phyloP scores from a whole-genome alignment of 2,113 vertebrate species.

The Myodes glareolus region DNA sequence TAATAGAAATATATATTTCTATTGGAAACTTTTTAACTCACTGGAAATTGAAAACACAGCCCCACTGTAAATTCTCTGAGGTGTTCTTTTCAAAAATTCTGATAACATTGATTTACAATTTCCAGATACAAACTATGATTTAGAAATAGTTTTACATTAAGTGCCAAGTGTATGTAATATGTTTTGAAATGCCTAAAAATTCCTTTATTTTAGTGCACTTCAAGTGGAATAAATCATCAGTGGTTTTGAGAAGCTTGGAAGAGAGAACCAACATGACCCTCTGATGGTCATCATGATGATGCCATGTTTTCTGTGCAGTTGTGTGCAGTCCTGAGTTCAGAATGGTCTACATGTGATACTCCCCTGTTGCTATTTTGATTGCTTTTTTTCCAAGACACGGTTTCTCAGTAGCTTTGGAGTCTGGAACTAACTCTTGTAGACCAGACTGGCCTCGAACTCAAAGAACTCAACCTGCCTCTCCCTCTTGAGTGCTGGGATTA shows the following conservation, averaged over 20 bases:
- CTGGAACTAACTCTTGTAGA: no score
- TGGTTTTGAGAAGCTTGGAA: neutral
- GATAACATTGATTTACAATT: neutral
- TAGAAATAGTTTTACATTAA: neutral
- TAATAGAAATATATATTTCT: neutral
- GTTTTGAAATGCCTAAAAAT: neutral
- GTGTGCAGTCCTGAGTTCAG: no score
- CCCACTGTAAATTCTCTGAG: neutral
- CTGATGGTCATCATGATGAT: no score
- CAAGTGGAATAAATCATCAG: neutral
- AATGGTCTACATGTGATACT: neutral
- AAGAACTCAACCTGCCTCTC: no score
- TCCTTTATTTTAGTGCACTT: neutral
- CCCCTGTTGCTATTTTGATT: neutral
- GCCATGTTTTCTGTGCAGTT: accelerated
- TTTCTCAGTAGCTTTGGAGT: no score
- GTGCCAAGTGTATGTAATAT: neutral
- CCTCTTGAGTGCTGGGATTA: no score
- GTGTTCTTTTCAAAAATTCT: neutral
- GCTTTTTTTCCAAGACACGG: no score
- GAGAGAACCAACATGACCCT: accelerated
- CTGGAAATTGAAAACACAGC: neutral
- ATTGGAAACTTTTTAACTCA: neutral
- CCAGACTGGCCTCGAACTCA: no score
- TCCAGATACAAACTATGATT: neutral